Base-by-base conservation (phyloP, 2,888 invertebrate genomes). In the Callimorpha dominula region DNA sequence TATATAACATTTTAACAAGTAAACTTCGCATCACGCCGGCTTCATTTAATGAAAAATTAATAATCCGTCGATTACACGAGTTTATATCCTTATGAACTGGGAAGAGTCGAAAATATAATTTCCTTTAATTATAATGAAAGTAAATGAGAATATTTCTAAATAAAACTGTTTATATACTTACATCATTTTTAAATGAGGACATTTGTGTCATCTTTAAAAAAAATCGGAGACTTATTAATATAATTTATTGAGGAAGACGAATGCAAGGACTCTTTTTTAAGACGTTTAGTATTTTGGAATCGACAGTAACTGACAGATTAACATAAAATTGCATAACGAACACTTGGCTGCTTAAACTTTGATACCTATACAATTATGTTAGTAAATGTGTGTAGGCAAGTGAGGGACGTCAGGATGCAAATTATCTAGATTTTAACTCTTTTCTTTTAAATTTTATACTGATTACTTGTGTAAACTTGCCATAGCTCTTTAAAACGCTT, bases 101-200 rank as follows among this genome's bases (percentile, higher is more conserved):
- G 15, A 49, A 65, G 46, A 46, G 42, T 17, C 17, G n/a, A 60
- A 60, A 76, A 70, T 54, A 49, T 75, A 68, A 74, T 78, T 72
- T 72, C 67, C 40, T n/a, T 71, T 31, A 31, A 2, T 31, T 31
- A 31, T 31, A 31, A 31, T 31, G 43, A 42, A 71, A 64, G 40
- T 64, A 57, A 50, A 49, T 20, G 57, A 43, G 14, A 52, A 20
- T 49, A 46, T 70, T 46, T 54, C 6, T 15, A 6, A 20, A 65
- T 3, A 66, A 76, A 69, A 71, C 49, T 46, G 71, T n/a, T 42
- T 20, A 68, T 70, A 49, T 57, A 20, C 20, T n/a, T 31, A 31
- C 15, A 31, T 65, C 31, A 15, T 65, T 57, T 57, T 11, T 12
- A 57, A 46, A 65, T 9, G 64, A 64, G 20, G 46, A 65, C 20